phyloP scores from a whole-genome alignment of 2,888 invertebrate species.

The Lasius platythorax region DNA sequence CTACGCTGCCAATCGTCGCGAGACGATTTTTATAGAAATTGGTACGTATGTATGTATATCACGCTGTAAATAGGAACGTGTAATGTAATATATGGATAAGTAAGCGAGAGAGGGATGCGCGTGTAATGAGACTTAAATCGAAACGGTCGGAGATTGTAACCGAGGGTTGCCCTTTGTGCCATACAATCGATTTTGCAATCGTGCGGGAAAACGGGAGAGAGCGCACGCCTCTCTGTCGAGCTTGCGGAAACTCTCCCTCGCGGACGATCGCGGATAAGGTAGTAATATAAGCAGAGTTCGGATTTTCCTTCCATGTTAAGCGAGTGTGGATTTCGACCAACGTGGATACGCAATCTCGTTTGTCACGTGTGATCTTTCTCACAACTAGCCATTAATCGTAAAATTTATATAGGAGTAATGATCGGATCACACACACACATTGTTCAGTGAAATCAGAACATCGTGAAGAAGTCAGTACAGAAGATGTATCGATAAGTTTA shows the following conservation, averaged over 20 bases:
- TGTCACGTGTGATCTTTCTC: constrained; percentile 12
- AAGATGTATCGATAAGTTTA: neutral
- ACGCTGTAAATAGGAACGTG: constrained; percentile 69
- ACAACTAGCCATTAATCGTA: constrained; percentile 15
- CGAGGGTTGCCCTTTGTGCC: constrained; percentile 62
- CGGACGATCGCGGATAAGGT: constrained; percentile 49
- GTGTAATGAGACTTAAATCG: constrained; percentile 53
- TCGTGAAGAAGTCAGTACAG: neutral
- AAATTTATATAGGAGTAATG: neutral
- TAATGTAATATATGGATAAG: constrained; percentile 68
- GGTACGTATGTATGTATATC: constrained; percentile 71
- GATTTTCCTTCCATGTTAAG: constrained; percentile 1
- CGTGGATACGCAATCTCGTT: constrained; percentile 31
- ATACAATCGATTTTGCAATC: constrained; percentile 61
- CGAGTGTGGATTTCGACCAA: neutral
- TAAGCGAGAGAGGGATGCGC: constrained; percentile 32
- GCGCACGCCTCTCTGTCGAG: constrained; percentile 25
- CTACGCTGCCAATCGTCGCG: constrained; percentile 56
- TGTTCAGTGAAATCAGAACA: constrained; percentile 8
- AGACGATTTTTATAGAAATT: constrained; percentile 72
- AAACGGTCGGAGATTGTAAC: constrained; percentile 52
- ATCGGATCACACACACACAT: neutral
- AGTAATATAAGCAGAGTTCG: constrained; percentile 31
- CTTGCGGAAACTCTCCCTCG: constrained; percentile 35
- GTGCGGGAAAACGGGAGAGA: constrained; percentile 29